Conservation (phyloP, 2,797 vertebrate genomes). For the Champsocephalus gunnari region DNA sequence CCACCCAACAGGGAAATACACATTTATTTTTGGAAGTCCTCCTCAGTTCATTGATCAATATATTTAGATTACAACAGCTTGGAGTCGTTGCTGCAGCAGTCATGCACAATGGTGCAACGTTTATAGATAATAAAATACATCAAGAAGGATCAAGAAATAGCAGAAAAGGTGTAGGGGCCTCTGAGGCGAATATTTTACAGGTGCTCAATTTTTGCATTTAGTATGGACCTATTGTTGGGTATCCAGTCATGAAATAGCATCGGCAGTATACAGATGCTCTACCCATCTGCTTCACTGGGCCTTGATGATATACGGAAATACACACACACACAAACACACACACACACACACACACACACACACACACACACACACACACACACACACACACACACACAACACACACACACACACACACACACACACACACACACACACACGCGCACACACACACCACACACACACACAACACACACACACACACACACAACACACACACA, state of each 20-base stretch:
- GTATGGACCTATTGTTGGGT: constrained; percentile 69
- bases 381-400: no score
- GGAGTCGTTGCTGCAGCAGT: constrained; percentile 14
- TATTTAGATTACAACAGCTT: constrained; percentile 21
- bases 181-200: constrained; percentile 52
- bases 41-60: constrained; percentile 20
- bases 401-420: no score
- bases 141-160: constrained; percentile 45
- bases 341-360: neutral
- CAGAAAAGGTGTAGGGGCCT: constrained; percentile 31
- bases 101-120: constrained; percentile 29
- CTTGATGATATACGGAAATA: neutral
- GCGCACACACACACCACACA: no score
- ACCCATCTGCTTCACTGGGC: constrained; percentile 66
- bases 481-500: neutral
- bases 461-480: neutral
- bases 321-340: neutral
- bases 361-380: neutral
- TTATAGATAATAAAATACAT: constrained; percentile 40
- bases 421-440: no score
- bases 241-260: constrained; percentile 74
- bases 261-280: constrained; percentile 64
- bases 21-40: neutral
- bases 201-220: constrained; percentile 63
- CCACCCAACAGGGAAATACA: neutral